Evolutionary conservation across 2,113 vertebrate species (phyloP).

Genomic region (Sprattus sprattus): DNA sequence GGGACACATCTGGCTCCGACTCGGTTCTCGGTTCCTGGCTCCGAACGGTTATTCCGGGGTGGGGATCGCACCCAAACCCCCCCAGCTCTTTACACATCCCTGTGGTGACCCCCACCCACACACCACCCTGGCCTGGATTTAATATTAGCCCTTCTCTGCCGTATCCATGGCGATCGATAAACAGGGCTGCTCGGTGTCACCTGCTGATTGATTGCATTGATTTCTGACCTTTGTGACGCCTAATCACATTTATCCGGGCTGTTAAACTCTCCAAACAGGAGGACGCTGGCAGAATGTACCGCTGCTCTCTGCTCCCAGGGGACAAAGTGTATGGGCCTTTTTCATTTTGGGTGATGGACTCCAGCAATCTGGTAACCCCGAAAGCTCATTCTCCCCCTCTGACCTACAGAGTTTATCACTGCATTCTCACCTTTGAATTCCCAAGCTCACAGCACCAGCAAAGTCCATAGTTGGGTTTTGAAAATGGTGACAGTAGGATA

Average conservation of each 20-base stretch:
- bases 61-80: background rate
- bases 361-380: slow-evolving; percentile 40
- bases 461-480: background rate
- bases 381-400: slow-evolving; percentile 23
- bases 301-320: slow-evolving; percentile 36
- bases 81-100: background rate
- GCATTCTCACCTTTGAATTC: slow-evolving; percentile 19
- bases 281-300: slow-evolving; percentile 47
- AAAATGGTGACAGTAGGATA: background rate
- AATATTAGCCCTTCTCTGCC: slow-evolving; percentile 3
- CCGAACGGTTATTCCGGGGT: background rate
- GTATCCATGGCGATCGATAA: slow-evolving; percentile 57
- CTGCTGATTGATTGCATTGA: slow-evolving; percentile 66
- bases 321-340: slow-evolving; percentile 17
- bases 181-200: slow-evolving; percentile 58
- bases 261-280: slow-evolving; percentile 61
- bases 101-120: background rate
- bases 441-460: slow-evolving; percentile 11
- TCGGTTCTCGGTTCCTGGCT: background rate
- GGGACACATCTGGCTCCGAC: background rate
- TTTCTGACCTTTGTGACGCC: slow-evolving; percentile 51
- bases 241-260: slow-evolving; percentile 55
- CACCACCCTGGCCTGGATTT: background rate
- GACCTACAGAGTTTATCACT: slow-evolving; percentile 31
- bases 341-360: slow-evolving; percentile 20